Percentiles rank a stretch among this genome's conserved stretches.
Conservation (phyloP, 2,113 vertebrate genomes). For the Chionodraco myersi region DNA sequence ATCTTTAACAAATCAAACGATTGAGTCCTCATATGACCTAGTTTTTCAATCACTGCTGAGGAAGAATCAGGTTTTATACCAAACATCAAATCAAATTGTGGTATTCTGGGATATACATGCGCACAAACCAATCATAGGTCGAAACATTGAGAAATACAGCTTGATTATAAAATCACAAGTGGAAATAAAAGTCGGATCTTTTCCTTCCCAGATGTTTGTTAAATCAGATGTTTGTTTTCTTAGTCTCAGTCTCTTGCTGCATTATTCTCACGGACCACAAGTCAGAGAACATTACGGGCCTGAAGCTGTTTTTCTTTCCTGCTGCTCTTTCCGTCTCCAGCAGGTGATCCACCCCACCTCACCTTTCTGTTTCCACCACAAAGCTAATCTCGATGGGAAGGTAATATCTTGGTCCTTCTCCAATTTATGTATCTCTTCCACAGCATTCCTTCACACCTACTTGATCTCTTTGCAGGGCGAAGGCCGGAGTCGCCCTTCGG, state of each 20-base stretch:
- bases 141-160: too few relatives aligned
- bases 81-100: too few relatives aligned
- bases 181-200: too few relatives aligned
- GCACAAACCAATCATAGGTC: too few relatives aligned
- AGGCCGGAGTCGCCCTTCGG: not conserved
- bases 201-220: not conserved
- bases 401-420: conserved; percentile 4
- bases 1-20: too few relatives aligned
- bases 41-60: too few relatives aligned
- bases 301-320: conserved; percentile 28
- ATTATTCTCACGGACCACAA: conserved; percentile 29
- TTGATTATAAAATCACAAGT: too few relatives aligned
- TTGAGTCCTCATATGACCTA: too few relatives aligned
- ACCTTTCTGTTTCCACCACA: not conserved
- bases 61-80: too few relatives aligned
- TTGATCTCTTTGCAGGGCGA: conserved; percentile 39
- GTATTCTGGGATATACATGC: too few relatives aligned
- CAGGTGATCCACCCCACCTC: conserved; percentile 39
- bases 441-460: conserved; percentile 70
- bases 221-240: conserved; percentile 2
- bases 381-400: not conserved
- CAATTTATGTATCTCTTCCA: conserved; percentile 17
- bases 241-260: not conserved
- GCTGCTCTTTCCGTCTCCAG: not conserved
- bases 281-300: not conserved